Evolutionary conservation across 2,888 invertebrate genomes (phyloP).

Genomic region (Platycheirus albimanus): DNA sequence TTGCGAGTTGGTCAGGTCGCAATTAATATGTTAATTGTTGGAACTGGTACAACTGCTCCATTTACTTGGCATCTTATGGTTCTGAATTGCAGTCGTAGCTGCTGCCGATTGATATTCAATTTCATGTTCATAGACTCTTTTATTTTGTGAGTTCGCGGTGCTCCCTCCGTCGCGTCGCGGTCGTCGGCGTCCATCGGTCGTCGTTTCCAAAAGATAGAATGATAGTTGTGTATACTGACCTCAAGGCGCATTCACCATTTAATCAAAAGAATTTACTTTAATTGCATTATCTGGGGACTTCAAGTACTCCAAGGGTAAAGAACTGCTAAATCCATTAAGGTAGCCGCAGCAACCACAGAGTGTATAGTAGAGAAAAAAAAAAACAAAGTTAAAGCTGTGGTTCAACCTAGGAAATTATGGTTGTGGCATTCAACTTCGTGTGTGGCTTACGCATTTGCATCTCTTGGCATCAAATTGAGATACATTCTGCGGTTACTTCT

Average conservation of each 20-base stretch:
- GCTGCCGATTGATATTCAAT: constrained; percentile 25
- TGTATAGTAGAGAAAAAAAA: no score
- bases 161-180: no score
- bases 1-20: constrained; percentile 55
- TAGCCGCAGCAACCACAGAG: constrained; percentile 15
- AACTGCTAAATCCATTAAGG: constrained; percentile 37
- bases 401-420: constrained; percentile 40
- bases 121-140: constrained; percentile 19
- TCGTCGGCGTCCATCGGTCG: no score
- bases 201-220: no score
- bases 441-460: constrained; percentile 72
- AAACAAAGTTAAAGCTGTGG: constrained; percentile 10
- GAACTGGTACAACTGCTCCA: constrained; percentile 57
- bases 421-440: constrained; percentile 54
- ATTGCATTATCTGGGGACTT: constrained; percentile 44
- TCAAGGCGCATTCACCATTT: constrained; percentile 59
- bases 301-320: constrained; percentile 22
- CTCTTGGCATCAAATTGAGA: constrained; percentile 63
- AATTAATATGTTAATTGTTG: constrained; percentile 69
- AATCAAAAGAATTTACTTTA: constrained; percentile 66
- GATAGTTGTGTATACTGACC: constrained; percentile 52
- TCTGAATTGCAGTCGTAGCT: neutral
- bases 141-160: no score
- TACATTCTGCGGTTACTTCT: constrained; percentile 37
- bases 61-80: constrained; percentile 28